Evolutionary conservation across 2,113 vertebrate species (phyloP).

Genomic region (Guaruba guarouba): DNA sequence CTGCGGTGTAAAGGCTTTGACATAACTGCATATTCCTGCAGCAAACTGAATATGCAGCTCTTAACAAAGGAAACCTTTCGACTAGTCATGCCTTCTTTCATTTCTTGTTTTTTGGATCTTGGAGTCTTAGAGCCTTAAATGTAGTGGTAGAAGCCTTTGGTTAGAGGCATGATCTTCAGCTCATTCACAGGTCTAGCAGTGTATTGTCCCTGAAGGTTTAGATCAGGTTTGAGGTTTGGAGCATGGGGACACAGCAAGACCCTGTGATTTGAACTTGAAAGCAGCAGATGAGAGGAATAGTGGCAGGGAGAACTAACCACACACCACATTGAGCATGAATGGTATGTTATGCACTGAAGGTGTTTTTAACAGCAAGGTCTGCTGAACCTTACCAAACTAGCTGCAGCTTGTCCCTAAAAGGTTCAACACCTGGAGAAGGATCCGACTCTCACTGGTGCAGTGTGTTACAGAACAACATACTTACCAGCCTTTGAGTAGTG

Average conservation of each 20-base stretch:
- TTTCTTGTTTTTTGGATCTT: background rate
- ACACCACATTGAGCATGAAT: rapidly evolving
- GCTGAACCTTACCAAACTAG: background rate
- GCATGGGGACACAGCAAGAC: background rate
- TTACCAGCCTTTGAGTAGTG: background rate
- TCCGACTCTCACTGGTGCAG: background rate
- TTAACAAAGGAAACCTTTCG: background rate
- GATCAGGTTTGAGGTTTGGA: background rate
- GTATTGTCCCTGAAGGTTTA: background rate
- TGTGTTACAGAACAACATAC: background rate
- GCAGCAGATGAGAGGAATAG: background rate
- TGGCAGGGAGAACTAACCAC: background rate
- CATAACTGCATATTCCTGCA: background rate
- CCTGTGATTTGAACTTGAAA: background rate
- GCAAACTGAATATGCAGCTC: background rate
- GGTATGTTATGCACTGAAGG: background rate
- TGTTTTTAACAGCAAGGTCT: background rate
- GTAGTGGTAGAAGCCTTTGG: background rate
- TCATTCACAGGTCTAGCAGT: background rate
- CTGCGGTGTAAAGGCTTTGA: background rate
- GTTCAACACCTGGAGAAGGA: background rate
- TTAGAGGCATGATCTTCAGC: background rate
- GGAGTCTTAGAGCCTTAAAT: background rate
- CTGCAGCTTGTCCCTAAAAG: background rate
- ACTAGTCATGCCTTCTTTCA: background rate